These are phyloP conservation scores for Pollachius pollachius DNA, from an alignment of 2,113 vertebrate genomes.

Conservation along the genomic window DNA sequence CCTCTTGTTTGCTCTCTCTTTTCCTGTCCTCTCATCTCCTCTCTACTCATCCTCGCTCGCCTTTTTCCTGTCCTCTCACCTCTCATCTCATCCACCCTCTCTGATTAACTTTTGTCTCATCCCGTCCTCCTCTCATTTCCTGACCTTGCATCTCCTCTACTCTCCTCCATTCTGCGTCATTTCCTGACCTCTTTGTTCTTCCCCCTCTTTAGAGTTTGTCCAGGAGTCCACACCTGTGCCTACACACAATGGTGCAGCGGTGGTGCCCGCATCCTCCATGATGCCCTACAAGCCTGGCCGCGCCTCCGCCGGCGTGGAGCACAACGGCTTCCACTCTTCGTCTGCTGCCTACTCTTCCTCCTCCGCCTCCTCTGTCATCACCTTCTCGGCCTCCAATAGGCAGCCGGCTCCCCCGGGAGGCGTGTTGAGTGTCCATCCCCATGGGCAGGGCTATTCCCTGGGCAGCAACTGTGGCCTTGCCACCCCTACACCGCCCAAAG, in stretches of 20 bases:
- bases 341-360: slow-evolving; percentile 38
- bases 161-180: too few relatives aligned
- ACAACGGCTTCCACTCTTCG: slow-evolving; percentile 42
- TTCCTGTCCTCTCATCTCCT: neutral
- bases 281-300: slow-evolving; percentile 81
- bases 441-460: slow-evolving; percentile 73
- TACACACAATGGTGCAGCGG: slow-evolving; percentile 59
- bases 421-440: slow-evolving; percentile 55
- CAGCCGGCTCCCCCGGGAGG: slow-evolving; percentile 66
- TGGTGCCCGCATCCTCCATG: slow-evolving; percentile 74
- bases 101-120: neutral
- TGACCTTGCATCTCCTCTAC: neutral
- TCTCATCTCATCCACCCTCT: neutral
- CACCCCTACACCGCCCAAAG: slow-evolving; percentile 66
- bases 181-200: neutral
- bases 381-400: slow-evolving; percentile 66
- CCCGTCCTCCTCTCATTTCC: neutral
- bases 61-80: neutral
- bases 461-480: slow-evolving; percentile 65
- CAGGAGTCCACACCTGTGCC: slow-evolving; percentile 71
- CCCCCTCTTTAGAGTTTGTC: slow-evolving; percentile 57
- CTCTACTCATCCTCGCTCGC: neutral
- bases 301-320: slow-evolving; percentile 59
- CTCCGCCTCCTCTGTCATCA: slow-evolving; percentile 33
- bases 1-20: neutral